phyloP scores from a whole-genome alignment of 2,113 vertebrate genomes.

The Carassius gibelio region DNA sequence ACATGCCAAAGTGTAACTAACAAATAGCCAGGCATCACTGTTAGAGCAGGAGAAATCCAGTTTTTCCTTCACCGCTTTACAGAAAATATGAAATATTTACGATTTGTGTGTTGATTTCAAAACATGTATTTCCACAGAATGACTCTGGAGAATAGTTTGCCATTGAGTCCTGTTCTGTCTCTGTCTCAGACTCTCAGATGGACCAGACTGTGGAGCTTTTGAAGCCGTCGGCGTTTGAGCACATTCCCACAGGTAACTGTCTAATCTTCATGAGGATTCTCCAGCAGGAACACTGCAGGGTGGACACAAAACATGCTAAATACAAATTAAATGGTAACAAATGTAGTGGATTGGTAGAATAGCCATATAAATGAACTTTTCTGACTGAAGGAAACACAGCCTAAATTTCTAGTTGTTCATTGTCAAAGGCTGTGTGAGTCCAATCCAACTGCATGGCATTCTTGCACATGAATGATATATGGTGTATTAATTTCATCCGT shows the following conservation, averaged over 20 bases:
- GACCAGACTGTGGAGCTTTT: conserved; percentile 75
- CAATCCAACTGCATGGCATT: background rate
- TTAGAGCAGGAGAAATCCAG: background rate
- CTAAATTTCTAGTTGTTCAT: background rate
- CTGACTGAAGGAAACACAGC: background rate
- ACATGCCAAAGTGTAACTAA: background rate
- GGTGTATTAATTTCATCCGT: conserved; percentile 17
- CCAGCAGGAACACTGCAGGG: background rate
- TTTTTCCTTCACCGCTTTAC: background rate
- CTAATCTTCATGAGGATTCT: background rate
- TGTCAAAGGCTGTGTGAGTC: background rate
- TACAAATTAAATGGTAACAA: background rate
- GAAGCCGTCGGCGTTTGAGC: conserved; percentile 77
- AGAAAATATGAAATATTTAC: background rate
- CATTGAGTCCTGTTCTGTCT: conserved; percentile 36
- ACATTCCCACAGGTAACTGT: conserved; percentile 77
- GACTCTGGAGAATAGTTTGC: conserved; percentile 29
- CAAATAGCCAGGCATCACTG: background rate
- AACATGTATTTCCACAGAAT: background rate
- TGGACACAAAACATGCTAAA: background rate
- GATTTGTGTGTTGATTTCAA: background rate
- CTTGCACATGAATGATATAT: background rate
- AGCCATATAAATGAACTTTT: background rate
- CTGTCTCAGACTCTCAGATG: conserved; percentile 71
- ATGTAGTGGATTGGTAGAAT: background rate